Percentiles rank a stretch among this genome's conserved stretches.
phyloP scores from a whole-genome alignment of 2,888 invertebrate genomes.

The Adineta ricciae region DNA sequence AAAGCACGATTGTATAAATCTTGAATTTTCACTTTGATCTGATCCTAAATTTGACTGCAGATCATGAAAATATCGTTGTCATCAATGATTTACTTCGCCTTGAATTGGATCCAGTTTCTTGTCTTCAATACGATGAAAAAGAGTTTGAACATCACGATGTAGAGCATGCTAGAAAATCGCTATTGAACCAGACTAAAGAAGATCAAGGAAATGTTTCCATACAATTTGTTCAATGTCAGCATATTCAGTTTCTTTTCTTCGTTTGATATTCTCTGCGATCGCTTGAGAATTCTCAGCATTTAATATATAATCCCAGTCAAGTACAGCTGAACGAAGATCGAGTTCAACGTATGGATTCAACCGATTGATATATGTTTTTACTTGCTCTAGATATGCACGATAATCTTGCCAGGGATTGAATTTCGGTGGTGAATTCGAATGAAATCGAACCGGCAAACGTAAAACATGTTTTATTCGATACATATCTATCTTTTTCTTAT shows the following conservation, averaged over 20 bases:
- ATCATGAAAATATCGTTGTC: neutral
- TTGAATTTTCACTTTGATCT: constrained; percentile 20
- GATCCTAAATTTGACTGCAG: neutral
- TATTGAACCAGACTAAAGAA: neutral
- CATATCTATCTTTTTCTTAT: neutral
- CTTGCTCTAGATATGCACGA: constrained; percentile 19
- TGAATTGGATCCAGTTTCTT: constrained; percentile 16
- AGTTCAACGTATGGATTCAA: constrained; percentile 23
- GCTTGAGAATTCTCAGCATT: constrained; percentile 1
- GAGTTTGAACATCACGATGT: constrained; percentile 8
- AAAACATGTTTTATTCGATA: neutral
- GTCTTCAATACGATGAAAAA: constrained; percentile 4
- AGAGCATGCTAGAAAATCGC: neutral
- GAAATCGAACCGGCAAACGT: neutral
- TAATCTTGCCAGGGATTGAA: constrained; percentile 4
- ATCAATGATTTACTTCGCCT: neutral
- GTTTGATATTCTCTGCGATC: constrained; percentile 22
- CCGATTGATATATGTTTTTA: constrained; percentile 24
- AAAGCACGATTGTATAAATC: constrained; percentile 27
- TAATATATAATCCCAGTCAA: constrained; percentile 28
- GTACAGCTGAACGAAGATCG: constrained; percentile 21
- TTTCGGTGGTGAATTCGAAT: neutral
- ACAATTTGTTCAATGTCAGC: neutral
- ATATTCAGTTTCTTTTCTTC: constrained; percentile 20
- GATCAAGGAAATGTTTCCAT: neutral